Conservation (phyloP, 2,888 invertebrate genomes). For the Acleris cristana region DNA sequence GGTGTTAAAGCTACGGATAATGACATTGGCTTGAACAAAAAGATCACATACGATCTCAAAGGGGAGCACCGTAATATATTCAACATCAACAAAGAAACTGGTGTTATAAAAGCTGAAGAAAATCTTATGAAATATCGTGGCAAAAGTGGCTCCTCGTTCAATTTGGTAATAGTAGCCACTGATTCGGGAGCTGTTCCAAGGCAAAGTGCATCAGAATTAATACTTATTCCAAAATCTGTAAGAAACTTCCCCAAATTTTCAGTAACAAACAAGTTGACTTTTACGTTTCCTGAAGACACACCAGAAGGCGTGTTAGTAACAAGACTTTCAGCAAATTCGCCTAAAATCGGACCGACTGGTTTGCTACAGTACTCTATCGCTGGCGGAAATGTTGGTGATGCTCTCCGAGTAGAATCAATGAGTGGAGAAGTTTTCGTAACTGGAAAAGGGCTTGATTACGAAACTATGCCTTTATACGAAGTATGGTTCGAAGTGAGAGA, state of each 20-base stretch:
- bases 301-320: constrained; percentile 90
- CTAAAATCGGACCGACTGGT: constrained; percentile 89
- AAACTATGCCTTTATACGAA: constrained; percentile 92
- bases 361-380: constrained; percentile 92
- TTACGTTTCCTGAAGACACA: constrained; percentile 91
- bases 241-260: constrained; percentile 92
- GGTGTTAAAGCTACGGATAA: constrained; percentile 94
- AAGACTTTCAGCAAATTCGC: constrained; percentile 90
- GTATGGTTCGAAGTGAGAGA: constrained; percentile 96
- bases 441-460: constrained; percentile 92
- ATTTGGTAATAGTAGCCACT: constrained; percentile 89
- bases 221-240: constrained; percentile 89
- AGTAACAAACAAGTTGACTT: constrained; percentile 87
- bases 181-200: constrained; percentile 90
- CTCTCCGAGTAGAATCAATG: constrained; percentile 90
- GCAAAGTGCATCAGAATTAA: constrained; percentile 89
- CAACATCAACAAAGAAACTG: constrained; percentile 90
- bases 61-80: constrained; percentile 92
- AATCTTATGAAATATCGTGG: constrained; percentile 84
- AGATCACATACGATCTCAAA: constrained; percentile 90
- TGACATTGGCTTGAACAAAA: constrained; percentile 92
- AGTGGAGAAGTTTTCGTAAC: constrained; percentile 92
- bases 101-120: constrained; percentile 92
- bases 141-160: constrained; percentile 85
- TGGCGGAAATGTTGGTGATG: constrained; percentile 96